Conservation (phyloP, 2,113 vertebrate species). For the Delphinus delphis region DNA sequence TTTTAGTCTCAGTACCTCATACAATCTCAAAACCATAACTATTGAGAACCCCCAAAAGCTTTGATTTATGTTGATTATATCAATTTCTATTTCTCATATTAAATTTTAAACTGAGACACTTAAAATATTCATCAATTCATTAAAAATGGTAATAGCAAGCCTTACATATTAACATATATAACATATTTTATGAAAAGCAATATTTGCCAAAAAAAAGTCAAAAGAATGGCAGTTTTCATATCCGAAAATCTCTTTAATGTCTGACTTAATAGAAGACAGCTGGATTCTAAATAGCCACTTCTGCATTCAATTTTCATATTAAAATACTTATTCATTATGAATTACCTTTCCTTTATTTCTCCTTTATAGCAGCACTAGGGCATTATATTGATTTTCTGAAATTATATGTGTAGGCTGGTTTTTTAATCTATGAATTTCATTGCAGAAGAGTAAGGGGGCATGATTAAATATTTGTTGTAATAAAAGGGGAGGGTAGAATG, state of each 20-base stretch:
- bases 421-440: not conserved
- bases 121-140: not conserved
- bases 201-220: slow-evolving; percentile 1
- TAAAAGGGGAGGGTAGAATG: not conserved
- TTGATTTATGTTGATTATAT: not conserved
- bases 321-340: slow-evolving; percentile 49
- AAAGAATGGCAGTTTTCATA: not conserved
- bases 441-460: not conserved
- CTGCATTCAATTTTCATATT: slow-evolving; percentile 51
- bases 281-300: not conserved
- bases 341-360: not conserved
- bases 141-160: not conserved
- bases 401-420: not conserved
- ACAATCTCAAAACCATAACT: not conserved
- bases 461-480: not conserved
- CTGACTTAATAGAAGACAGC: slow-evolving; percentile 29
- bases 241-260: slow-evolving; percentile 30
- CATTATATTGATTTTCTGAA: not conserved
- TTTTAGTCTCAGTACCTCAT: not conserved
- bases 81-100: not conserved
- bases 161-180: not conserved
- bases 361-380: slow-evolving; percentile 6
- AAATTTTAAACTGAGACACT: not conserved
- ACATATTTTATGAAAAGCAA: slow-evolving; percentile 25
- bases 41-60: not conserved